Evolutionary conservation across 2,888 invertebrate species (phyloP).

Genomic region (Pherbina coryleti): DNA sequence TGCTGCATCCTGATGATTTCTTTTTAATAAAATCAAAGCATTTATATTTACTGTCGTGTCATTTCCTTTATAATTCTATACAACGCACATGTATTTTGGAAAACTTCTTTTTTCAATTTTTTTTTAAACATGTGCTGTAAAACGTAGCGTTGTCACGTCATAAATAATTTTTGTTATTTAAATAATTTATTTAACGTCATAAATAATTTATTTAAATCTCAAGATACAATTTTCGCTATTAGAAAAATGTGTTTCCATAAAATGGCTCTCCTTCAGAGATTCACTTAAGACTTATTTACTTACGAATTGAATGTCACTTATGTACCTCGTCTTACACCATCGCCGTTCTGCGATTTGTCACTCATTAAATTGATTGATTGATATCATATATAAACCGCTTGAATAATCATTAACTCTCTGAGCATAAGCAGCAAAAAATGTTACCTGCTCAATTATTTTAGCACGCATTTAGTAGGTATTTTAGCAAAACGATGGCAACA

Average conservation of each 20-base stretch:
- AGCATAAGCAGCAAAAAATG: background rate
- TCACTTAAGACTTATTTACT: background rate
- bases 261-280: background rate
- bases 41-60: too few relatives aligned
- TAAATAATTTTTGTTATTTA: too few relatives aligned
- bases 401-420: background rate
- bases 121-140: too few relatives aligned
- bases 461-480: background rate
- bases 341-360: background rate
- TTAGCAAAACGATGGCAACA: conserved; percentile 3
- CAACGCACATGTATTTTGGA: too few relatives aligned
- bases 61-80: too few relatives aligned
- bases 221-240: background rate
- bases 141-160: too few relatives aligned
- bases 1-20: too few relatives aligned
- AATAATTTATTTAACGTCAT: too few relatives aligned
- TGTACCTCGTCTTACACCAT: background rate
- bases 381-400: background rate
- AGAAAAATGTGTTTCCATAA: background rate
- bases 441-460: background rate
- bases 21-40: too few relatives aligned
- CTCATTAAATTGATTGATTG: background rate
- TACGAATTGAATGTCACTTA: background rate
- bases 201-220: too few relatives aligned
- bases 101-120: too few relatives aligned